These are phyloP conservation scores for Eupithecia inturbata DNA, from an alignment of 2,888 invertebrate species.

Conservation along the genomic window DNA sequence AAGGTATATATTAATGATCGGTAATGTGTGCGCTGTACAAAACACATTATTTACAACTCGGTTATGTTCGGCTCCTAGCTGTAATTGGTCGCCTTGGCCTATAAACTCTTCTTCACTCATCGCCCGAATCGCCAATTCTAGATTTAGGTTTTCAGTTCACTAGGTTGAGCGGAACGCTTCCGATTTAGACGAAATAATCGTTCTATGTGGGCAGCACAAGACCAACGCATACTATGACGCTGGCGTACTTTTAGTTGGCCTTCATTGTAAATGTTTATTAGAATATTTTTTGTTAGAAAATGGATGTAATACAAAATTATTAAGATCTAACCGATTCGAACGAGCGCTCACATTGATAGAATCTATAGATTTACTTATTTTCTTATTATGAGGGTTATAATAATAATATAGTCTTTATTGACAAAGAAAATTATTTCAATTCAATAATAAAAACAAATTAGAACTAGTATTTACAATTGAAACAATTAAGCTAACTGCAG, in stretches of 20 bases:
- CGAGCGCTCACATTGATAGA: not conserved
- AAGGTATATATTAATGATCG: not conserved
- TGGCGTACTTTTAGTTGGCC: not conserved
- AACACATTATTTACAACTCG: conserved; percentile 51
- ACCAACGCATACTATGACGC: not conserved
- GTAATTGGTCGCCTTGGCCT: conserved; percentile 80
- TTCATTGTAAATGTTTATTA: not conserved
- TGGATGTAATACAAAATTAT: not conserved
- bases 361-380: not conserved
- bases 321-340: not conserved
- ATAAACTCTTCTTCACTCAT: conserved; percentile 71
- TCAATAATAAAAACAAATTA: too few relatives aligned
- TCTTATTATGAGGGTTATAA: not conserved
- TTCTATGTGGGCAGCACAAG: conserved; percentile 18
- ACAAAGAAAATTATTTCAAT: too few relatives aligned
- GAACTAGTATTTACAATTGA: too few relatives aligned
- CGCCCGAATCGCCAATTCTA: conserved; percentile 79
- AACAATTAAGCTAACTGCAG: too few relatives aligned
- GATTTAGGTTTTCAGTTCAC: conserved; percentile 83
- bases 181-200: conserved; percentile 51
- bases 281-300: not conserved
- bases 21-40: conserved; percentile 37
- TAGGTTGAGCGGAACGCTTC: conserved; percentile 72
- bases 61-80: conserved; percentile 57
- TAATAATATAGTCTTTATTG: too few relatives aligned